Percentiles rank a stretch among this genome's conserved stretches.
These are phyloP conservation scores for Caiman crocodilus DNA, from an alignment of 2,797 vertebrate species.

Conservation along the genomic window DNA sequence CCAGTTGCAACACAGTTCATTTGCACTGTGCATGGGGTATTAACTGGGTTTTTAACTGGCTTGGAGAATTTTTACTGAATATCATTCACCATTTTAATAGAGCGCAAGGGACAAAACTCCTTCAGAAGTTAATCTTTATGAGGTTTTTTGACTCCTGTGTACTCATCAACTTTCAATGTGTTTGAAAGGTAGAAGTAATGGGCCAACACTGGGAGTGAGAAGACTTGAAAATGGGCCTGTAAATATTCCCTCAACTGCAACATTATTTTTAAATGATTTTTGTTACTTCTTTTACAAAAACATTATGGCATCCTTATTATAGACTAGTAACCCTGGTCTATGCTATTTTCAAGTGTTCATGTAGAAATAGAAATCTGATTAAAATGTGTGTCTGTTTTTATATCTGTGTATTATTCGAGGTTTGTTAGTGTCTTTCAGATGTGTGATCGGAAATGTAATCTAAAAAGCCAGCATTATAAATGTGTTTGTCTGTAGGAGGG, in stretches of 20 bases:
- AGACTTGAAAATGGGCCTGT: background rate
- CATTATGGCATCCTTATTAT: rapidly evolving
- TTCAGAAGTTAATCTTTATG: background rate
- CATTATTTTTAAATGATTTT: background rate
- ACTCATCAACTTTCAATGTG: background rate
- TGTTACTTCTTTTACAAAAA: background rate
- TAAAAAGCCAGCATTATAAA: background rate
- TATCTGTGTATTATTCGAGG: background rate
- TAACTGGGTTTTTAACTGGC: rapidly evolving
- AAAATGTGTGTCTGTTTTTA: background rate
- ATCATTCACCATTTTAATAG: background rate
- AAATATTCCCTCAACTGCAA: background rate
- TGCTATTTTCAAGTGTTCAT: background rate
- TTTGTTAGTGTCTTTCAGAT: background rate
- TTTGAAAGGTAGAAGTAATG: background rate
- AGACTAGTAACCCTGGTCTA: background rate
- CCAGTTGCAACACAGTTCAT: background rate
- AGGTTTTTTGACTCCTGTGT: too few species aligned
- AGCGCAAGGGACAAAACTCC: rapidly evolving
- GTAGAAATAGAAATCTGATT: background rate
- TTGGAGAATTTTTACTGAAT: background rate
- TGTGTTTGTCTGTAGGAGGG: background rate
- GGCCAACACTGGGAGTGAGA: background rate
- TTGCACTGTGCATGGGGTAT: background rate
- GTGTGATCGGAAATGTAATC: background rate